Percentiles rank a stretch among this genome's conserved stretches.
phyloP scores from a whole-genome alignment of 30 jellyfish, hydroid and myxozoan species.

The Mastigias papua region DNA sequence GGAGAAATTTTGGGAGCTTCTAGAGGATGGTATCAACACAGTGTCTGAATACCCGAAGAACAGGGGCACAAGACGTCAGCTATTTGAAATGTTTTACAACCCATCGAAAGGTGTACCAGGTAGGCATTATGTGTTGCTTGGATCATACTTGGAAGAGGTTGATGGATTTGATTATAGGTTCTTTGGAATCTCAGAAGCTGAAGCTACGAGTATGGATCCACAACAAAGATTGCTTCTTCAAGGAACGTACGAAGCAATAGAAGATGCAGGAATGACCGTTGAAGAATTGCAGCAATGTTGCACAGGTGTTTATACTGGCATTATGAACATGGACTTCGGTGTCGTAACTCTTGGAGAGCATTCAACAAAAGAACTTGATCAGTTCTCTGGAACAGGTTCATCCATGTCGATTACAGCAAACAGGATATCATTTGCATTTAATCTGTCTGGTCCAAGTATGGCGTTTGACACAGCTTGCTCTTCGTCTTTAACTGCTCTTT shows the following conservation, averaged over 20 bases:
- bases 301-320: conserved; percentile 70
- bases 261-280: conserved; percentile 63
- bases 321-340: conserved; percentile 53
- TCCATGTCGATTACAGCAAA: conserved; percentile 51
- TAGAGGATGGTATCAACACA: conserved; percentile 36
- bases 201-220: conserved; percentile 65
- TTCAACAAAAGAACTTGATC: background rate
- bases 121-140: conserved; percentile 38
- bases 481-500: conserved; percentile 61
- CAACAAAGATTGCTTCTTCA: conserved; percentile 74
- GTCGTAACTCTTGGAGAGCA: background rate
- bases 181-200: conserved; percentile 61
- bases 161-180: conserved; percentile 57
- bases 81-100: conserved; percentile 7
- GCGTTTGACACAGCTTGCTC: conserved; percentile 72
- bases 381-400: conserved; percentile 63
- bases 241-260: conserved; percentile 73
- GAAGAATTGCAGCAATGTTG: conserved; percentile 55
- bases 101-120: conserved; percentile 59
- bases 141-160: conserved; percentile 58
- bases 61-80: background rate
- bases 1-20: conserved; percentile 56
- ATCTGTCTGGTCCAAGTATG: conserved; percentile 66
- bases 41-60: conserved; percentile 43
- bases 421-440: conserved; percentile 62